These are phyloP conservation scores for Leucoptera coffeella DNA, from an alignment of 2,888 invertebrate genomes.

Conservation along the genomic window DNA sequence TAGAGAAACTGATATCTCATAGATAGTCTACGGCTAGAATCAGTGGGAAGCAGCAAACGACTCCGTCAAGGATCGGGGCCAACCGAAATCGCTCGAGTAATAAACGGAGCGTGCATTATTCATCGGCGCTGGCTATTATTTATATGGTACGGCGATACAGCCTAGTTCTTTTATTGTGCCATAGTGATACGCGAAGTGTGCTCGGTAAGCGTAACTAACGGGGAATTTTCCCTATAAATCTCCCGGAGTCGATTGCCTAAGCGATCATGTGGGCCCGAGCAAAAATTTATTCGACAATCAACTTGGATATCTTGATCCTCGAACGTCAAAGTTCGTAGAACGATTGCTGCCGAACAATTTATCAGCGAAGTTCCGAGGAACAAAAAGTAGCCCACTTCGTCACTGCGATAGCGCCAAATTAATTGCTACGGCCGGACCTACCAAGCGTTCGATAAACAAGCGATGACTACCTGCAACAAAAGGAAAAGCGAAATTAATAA, in stretches of 20 bases:
- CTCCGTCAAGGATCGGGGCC: too few species aligned
- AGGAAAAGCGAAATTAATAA: slow-evolving; percentile 54
- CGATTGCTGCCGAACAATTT: slow-evolving; percentile 13
- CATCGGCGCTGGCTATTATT: slow-evolving; percentile 45
- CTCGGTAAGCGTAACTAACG: slow-evolving; percentile 51
- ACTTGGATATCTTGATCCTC: slow-evolving; percentile 45
- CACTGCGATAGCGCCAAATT: too few species aligned
- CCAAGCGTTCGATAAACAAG: slow-evolving; percentile 28
- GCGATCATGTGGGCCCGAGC: slow-evolving; percentile 43
- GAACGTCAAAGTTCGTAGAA: slow-evolving; percentile 19
- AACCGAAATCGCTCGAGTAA: too few species aligned
- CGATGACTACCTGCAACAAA: slow-evolving; percentile 52
- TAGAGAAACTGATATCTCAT: too few species aligned
- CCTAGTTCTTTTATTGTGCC: slow-evolving; percentile 53
- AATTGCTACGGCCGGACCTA: too few species aligned
- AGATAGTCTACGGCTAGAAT: too few species aligned
- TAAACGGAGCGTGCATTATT: slow-evolving; percentile 49
- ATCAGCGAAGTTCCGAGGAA: slow-evolving; percentile 1
- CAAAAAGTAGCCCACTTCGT: too few species aligned
- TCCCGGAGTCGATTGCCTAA: slow-evolving; percentile 49
- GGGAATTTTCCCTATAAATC: slow-evolving; percentile 52
- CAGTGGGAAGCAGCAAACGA: too few species aligned
- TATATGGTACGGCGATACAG: slow-evolving; percentile 48
- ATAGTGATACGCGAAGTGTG: slow-evolving; percentile 51
- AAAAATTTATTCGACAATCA: slow-evolving; percentile 41